These are phyloP conservation scores for Atta colombica DNA, from an alignment of 1,140 invertebrate species.

Conservation along the genomic window DNA sequence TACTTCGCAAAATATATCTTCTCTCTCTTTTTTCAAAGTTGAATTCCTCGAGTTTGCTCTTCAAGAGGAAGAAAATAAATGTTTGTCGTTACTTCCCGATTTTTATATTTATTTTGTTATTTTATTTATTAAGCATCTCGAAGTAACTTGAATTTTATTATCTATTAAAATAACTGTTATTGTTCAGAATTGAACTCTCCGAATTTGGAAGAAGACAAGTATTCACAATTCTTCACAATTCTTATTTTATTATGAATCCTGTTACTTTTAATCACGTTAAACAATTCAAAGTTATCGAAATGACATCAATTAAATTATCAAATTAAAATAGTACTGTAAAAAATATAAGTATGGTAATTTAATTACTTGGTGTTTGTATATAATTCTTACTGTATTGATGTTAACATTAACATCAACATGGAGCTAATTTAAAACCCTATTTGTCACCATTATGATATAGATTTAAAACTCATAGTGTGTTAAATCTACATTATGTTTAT, in stretches of 20 bases:
- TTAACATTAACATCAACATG: too few relatives aligned
- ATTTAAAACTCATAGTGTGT: too few relatives aligned
- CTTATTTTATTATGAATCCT: background rate
- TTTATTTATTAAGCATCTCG: too few relatives aligned
- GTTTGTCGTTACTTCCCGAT: background rate
- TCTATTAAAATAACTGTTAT: background rate
- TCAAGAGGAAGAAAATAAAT: background rate
- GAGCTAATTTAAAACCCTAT: too few relatives aligned
- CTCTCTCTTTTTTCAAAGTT: background rate
- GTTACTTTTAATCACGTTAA: background rate
- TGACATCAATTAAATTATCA: too few relatives aligned
- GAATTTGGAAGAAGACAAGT: background rate
- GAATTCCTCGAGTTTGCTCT: background rate
- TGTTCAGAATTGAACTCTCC: background rate
- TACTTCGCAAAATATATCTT: background rate
- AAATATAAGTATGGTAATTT: too few relatives aligned
- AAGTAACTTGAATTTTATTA: background rate
- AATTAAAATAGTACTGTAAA: too few relatives aligned
- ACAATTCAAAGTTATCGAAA: background rate
- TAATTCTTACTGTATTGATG: too few relatives aligned
- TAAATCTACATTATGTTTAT: too few relatives aligned
- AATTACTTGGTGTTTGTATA: too few relatives aligned
- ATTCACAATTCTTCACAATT: background rate
- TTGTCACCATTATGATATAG: too few relatives aligned
- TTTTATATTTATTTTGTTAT: slow-evolving; percentile 3